These are phyloP conservation scores for Reinhardtius hippoglossoides DNA, from an alignment of 2,113 vertebrate species.

Conservation along the genomic window DNA sequence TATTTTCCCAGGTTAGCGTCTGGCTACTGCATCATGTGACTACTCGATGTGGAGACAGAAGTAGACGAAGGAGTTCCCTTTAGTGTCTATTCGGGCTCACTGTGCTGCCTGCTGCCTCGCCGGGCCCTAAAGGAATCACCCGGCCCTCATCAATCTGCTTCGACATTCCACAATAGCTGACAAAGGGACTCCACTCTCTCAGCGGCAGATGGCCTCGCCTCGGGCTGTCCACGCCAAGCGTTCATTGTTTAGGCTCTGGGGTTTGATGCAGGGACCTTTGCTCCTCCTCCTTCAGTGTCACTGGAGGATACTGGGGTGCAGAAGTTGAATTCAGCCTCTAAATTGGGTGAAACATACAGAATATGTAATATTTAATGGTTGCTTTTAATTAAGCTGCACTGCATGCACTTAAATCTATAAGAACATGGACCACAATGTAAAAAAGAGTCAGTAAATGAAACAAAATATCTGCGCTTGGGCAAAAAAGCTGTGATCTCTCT, in stretches of 20 bases:
- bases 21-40: conserved; percentile 28
- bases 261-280: conserved; percentile 64
- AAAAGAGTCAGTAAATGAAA: background rate
- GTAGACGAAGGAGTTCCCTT: conserved; percentile 57
- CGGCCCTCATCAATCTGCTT: conserved; percentile 78
- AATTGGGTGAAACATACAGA: background rate
- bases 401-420: background rate
- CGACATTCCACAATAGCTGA: conserved; percentile 82
- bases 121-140: conserved; percentile 78
- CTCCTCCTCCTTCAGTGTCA: conserved; percentile 56
- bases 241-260: conserved; percentile 74
- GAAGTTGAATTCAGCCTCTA: conserved; percentile 34
- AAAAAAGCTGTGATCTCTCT: conserved; percentile 23
- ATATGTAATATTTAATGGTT: background rate
- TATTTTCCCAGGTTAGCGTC: conserved; percentile 20
- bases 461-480: background rate
- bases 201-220: conserved; percentile 82
- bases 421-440: background rate
- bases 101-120: conserved; percentile 55
- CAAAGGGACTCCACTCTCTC: conserved; percentile 79
- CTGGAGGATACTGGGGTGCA: conserved; percentile 41
- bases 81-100: conserved; percentile 39
- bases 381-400: background rate
- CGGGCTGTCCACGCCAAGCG: conserved; percentile 78
- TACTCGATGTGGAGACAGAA: conserved; percentile 37